Percentiles rank a stretch among this genome's conserved stretches.
These are phyloP conservation scores for Fregata magnificens DNA, from an alignment of 2,113 vertebrate genomes.

Conservation along the genomic window DNA sequence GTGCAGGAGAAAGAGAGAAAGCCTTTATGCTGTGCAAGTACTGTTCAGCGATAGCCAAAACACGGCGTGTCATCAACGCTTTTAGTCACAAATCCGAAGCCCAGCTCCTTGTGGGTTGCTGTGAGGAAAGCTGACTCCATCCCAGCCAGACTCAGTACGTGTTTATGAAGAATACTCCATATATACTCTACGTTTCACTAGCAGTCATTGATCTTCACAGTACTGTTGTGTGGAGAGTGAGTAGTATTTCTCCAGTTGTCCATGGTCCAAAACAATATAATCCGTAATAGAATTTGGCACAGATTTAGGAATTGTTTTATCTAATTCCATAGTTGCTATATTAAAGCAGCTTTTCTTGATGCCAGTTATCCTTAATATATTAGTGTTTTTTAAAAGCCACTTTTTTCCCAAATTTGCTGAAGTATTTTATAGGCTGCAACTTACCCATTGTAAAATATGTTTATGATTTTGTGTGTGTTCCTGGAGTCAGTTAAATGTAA, in stretches of 20 bases:
- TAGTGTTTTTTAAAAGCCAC: neutral
- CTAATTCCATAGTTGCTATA: neutral
- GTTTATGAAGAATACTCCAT: neutral
- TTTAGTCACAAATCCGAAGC: neutral
- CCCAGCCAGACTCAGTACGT: neutral
- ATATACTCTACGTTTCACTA: accelerated
- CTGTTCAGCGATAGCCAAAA: neutral
- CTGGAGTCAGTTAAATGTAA: neutral
- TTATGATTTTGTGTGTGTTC: neutral
- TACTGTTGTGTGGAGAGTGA: neutral
- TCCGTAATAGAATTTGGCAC: neutral
- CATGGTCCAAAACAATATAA: neutral
- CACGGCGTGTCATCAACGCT: accelerated
- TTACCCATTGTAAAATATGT: neutral
- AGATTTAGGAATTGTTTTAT: neutral
- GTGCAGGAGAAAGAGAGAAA: neutral
- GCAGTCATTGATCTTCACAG: neutral
- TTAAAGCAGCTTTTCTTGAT: neutral
- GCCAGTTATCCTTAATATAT: neutral
- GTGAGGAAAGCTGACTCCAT: neutral
- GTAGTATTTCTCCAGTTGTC: neutral
- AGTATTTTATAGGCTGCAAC: neutral
- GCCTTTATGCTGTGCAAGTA: neutral
- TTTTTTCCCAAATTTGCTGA: neutral
- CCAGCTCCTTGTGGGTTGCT: neutral